Evolutionary conservation across 2,113 vertebrate genomes (phyloP).

Genomic region (Oncorhynchus clarkii): DNA sequence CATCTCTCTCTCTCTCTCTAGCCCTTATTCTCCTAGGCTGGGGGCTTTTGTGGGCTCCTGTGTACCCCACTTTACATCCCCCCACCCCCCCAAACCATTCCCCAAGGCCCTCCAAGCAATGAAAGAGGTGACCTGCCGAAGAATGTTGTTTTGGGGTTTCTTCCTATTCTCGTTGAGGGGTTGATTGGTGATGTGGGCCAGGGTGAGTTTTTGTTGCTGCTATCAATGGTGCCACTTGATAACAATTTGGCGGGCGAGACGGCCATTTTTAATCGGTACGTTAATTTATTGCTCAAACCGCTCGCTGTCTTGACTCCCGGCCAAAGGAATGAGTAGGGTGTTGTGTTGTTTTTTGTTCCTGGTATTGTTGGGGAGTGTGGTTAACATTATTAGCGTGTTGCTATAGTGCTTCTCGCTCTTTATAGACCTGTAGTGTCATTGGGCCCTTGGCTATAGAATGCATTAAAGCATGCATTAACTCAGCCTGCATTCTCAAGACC

Average conservation of each 20-base stretch:
- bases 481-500: no score
- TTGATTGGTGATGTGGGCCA: slow-evolving; percentile 63
- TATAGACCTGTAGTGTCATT: slow-evolving; percentile 46
- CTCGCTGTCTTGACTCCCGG: slow-evolving; percentile 58
- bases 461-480: no score
- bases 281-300: slow-evolving; percentile 66
- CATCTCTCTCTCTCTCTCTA: background rate
- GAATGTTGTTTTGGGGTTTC: slow-evolving; percentile 69
- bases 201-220: slow-evolving; percentile 59
- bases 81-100: background rate
- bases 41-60: slow-evolving; percentile 51
- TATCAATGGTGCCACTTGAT: slow-evolving; percentile 72
- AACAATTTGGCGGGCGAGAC: slow-evolving; percentile 66
- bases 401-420: slow-evolving; percentile 50
- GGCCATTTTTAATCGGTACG: slow-evolving; percentile 70
- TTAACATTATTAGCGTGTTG: slow-evolving; percentile 72
- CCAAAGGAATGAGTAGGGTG: slow-evolving; percentile 60
- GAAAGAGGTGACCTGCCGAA: slow-evolving; percentile 65
- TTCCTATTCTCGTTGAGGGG: slow-evolving; percentile 64
- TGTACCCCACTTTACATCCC: slow-evolving; percentile 63
- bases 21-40: background rate
- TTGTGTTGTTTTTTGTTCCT: slow-evolving; percentile 68
- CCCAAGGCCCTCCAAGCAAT: slow-evolving; percentile 33
- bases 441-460: background rate
- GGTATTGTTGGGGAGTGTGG: slow-evolving; percentile 69